A percentile compares a stretch with the other conserved stretches of the same genome.
Conservation (phyloP, 2,113 vertebrate species). For the Poecile atricapillus region DNA sequence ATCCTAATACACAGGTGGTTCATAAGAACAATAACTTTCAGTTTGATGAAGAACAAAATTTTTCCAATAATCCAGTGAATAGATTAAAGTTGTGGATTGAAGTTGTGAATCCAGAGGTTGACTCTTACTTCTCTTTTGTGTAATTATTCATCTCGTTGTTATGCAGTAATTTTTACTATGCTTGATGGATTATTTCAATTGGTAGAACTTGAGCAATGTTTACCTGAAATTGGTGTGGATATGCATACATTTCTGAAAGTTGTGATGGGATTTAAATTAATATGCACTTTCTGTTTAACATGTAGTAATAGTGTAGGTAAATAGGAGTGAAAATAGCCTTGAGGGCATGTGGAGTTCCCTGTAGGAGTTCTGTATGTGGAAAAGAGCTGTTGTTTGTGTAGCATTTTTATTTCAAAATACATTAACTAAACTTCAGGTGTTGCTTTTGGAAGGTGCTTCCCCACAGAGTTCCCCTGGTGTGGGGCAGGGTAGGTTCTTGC, state of each 20-base stretch:
- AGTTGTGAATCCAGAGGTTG: constrained; percentile 6
- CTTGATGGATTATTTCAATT: neutral
- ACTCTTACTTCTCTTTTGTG: neutral
- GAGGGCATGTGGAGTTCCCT: neutral
- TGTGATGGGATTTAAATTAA: neutral
- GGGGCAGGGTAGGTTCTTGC: neutral
- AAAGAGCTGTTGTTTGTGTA: neutral
- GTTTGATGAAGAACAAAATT: neutral
- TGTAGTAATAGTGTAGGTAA: neutral
- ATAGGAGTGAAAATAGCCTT: neutral
- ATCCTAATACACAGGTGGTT: neutral
- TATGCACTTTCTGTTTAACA: neutral
- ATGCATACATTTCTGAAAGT: neutral
- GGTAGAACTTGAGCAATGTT: neutral
- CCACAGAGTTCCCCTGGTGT: neutral
- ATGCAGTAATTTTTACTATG: neutral
- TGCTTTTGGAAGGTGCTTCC: constrained; percentile 20
- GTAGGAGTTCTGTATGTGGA: neutral
- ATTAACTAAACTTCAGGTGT: neutral
- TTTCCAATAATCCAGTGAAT: neutral
- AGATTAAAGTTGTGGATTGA: neutral
- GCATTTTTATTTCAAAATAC: neutral
- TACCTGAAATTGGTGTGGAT: constrained; percentile 1
- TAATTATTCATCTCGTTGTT: neutral
- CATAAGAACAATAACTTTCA: neutral